Conservation (phyloP, 2,888 invertebrate species). For the Xestia xanthographa region DNA sequence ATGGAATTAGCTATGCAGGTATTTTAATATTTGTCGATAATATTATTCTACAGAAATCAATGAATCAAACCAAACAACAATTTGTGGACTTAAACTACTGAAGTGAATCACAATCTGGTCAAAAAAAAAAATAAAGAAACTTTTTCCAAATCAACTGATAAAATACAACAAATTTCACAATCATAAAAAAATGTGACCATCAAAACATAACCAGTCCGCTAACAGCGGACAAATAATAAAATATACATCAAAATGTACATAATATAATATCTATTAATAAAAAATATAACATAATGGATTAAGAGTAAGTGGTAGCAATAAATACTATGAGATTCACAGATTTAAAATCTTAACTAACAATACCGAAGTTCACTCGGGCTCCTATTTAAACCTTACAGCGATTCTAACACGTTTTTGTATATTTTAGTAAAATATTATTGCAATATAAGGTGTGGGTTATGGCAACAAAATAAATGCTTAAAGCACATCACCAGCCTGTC, state of each 20-base stretch:
- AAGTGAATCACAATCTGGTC: slow-evolving; percentile 82
- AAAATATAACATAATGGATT: slow-evolving; percentile 89
- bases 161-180: slow-evolving; percentile 89
- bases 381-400: slow-evolving; percentile 87
- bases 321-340: slow-evolving; percentile 91
- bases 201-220: slow-evolving; percentile 88
- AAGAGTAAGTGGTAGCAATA: slow-evolving; percentile 89
- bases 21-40: slow-evolving; percentile 76
- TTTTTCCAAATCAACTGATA: slow-evolving; percentile 85
- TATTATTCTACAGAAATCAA: slow-evolving; percentile 77
- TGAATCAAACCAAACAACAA: slow-evolving; percentile 82
- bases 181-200: slow-evolving; percentile 86
- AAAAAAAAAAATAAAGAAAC: slow-evolving; percentile 79
- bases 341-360: slow-evolving; percentile 90
- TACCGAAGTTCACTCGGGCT: slow-evolving; percentile 87
- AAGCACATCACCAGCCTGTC: slow-evolving; percentile 90
- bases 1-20: slow-evolving; percentile 82
- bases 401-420: slow-evolving; percentile 87
- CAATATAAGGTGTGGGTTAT: slow-evolving; percentile 90
- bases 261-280: slow-evolving; percentile 89
- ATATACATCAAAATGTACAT: slow-evolving; percentile 91
- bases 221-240: slow-evolving; percentile 88
- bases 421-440: slow-evolving; percentile 91
- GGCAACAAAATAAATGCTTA: slow-evolving; percentile 91
- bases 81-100: slow-evolving; percentile 79